Percentiles rank a stretch among this genome's conserved stretches.
Conservation (phyloP, 2,797 vertebrate genomes). For the Thunnus albacares region DNA sequence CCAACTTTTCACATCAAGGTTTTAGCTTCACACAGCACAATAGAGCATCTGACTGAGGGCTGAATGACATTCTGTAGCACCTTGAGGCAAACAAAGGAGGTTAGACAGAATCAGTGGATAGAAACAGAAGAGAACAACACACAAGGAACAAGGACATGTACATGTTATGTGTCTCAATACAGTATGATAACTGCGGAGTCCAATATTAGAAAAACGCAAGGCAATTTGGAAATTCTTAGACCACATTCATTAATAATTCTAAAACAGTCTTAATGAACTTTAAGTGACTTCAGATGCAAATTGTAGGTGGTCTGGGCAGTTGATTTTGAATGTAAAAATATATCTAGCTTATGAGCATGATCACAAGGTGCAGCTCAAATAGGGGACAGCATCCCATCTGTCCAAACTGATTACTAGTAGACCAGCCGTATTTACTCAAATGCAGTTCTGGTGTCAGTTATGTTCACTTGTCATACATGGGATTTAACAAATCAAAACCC, state of each 20-base stretch:
- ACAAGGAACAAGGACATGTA: slow-evolving; percentile 47
- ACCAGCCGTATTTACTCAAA: not conserved
- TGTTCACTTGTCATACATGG: not conserved
- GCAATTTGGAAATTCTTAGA: slow-evolving; percentile 5
- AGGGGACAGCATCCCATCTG: not conserved
- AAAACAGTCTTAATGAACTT: slow-evolving; percentile 12
- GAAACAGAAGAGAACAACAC: slow-evolving; percentile 36
- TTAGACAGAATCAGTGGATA: slow-evolving; percentile 27
- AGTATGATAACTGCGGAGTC: slow-evolving; percentile 19
- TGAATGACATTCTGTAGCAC: slow-evolving; percentile 52
- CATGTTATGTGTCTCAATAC: slow-evolving; percentile 18
- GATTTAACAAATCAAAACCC: no score
- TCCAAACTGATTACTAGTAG: not conserved
- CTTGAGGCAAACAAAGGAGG: slow-evolving; percentile 62
- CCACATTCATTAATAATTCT: slow-evolving; percentile 17
- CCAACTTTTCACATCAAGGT: slow-evolving; percentile 59
- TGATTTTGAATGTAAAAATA: slow-evolving; percentile 15
- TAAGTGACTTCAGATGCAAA: slow-evolving; percentile 20
- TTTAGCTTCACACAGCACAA: slow-evolving; percentile 42
- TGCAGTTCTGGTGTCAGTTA: not conserved
- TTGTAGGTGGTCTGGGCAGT: not conserved
- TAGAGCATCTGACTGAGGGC: slow-evolving; percentile 30
- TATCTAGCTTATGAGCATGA: not conserved
- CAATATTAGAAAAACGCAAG: slow-evolving; percentile 22
- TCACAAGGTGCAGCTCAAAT: not conserved